These are phyloP conservation scores for Metacarcinus magister DNA, from an alignment of 2,888 invertebrate species.

Conservation along the genomic window DNA sequence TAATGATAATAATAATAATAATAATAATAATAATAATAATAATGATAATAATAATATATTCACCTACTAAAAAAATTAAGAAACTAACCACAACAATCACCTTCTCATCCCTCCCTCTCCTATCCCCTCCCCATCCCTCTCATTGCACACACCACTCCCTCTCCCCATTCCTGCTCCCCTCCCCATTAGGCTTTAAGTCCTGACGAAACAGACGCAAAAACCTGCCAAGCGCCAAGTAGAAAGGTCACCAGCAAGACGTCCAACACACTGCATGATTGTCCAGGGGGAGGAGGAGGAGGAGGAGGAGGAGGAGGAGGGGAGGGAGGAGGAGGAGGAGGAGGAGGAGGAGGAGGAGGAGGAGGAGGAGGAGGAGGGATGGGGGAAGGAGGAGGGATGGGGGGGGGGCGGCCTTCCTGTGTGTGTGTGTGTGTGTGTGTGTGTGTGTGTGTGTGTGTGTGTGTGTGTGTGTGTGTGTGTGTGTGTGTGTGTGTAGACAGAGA, in stretches of 20 bases:
- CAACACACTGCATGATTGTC: neutral
- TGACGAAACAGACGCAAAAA: constrained; percentile 8
- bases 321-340: neutral
- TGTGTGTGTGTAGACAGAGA: neutral
- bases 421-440: constrained; percentile 14
- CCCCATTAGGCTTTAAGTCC: neutral
- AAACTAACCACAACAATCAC: too few relatives aligned
- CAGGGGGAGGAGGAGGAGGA: neutral
- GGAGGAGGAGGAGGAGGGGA: neutral
- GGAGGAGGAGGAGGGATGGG: neutral
- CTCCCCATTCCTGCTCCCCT: neutral
- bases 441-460: constrained; percentile 57
- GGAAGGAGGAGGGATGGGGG: neutral
- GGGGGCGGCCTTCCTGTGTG: neutral
- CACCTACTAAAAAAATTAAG: too few relatives aligned
- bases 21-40: too few relatives aligned
- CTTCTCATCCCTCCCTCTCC: too few relatives aligned
- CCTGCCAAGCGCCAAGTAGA: neutral
- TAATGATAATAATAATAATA: too few relatives aligned
- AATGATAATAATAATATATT: too few relatives aligned
- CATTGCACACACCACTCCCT: too few relatives aligned
- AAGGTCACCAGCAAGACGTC: neutral
- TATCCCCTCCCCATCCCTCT: too few relatives aligned
- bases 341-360: too few relatives aligned
- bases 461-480: constrained; percentile 9